Conservation (phyloP, 2,888 invertebrate genomes). For the Aricia artaxerxes region DNA sequence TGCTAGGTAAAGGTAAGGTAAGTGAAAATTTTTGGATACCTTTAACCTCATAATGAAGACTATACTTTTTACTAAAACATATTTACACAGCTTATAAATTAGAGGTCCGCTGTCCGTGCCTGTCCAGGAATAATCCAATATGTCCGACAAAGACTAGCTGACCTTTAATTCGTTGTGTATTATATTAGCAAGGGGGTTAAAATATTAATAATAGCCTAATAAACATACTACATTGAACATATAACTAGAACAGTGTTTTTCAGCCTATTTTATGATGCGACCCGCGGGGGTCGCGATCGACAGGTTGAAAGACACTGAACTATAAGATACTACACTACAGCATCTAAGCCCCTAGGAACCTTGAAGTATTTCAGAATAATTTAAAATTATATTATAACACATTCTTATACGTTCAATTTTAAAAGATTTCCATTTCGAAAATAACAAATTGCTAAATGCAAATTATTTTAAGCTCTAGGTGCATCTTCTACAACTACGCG, state of each 20-base stretch:
- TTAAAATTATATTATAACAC: neutral
- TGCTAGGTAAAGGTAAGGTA: neutral
- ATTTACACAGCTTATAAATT: too few species aligned
- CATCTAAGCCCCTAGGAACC: neutral
- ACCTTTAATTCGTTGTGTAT: too few species aligned
- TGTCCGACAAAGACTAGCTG: too few species aligned
- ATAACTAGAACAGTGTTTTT: neutral
- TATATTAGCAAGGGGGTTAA: neutral
- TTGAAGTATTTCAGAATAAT: neutral
- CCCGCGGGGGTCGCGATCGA: too few species aligned
- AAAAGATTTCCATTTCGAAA: neutral
- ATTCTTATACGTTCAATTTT: neutral
- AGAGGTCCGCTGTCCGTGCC: too few species aligned
- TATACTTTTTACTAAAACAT: neutral
- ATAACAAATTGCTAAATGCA: neutral
- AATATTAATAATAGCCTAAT: neutral
- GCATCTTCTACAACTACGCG: neutral
- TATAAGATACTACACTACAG: neutral
- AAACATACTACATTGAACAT: slow-evolving; percentile 2
- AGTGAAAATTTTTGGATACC: neutral
- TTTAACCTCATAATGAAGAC: neutral
- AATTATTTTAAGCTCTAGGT: neutral
- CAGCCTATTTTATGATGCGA: too few species aligned
- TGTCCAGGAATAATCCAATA: too few species aligned
- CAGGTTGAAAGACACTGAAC: neutral